Conservation (phyloP, 2,113 vertebrate species). For the Pristiophorus japonicus region DNA sequence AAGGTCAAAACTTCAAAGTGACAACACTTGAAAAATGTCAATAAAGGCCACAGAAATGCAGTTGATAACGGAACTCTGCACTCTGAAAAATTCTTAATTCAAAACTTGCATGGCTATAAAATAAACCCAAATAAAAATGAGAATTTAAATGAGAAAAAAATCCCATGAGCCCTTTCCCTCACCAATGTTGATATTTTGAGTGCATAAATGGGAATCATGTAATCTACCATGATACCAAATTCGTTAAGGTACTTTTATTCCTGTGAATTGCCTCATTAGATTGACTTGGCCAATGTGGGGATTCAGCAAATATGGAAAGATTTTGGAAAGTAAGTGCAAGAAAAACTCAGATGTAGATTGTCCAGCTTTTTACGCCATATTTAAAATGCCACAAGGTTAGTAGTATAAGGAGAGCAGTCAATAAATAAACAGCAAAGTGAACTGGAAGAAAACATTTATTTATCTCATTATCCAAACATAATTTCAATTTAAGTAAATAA, state of each 20-base stretch:
- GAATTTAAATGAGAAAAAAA: background rate
- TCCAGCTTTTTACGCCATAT: background rate
- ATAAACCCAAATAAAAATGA: background rate
- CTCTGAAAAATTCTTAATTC: background rate
- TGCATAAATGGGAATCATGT: background rate
- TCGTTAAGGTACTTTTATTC: background rate
- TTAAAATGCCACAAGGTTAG: background rate
- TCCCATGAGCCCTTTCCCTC: background rate
- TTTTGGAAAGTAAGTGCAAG: background rate
- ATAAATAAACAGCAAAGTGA: conserved; percentile 2
- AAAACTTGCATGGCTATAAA: background rate
- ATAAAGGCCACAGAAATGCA: background rate
- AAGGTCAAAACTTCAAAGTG: background rate
- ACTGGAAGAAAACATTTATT: conserved; percentile 31
- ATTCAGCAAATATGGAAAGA: background rate
- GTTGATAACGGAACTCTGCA: background rate
- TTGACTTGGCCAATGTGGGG: background rate
- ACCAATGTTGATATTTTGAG: background rate
- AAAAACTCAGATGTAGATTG: background rate
- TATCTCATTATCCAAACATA: conserved; percentile 18
- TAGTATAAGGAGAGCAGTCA: background rate
- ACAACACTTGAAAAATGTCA: background rate
- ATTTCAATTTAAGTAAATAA: conserved; percentile 35
- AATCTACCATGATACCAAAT: background rate
- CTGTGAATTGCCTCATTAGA: background rate